Evolutionary conservation across 2,113 vertebrate species (phyloP), one percentile per base, ranked within the genome.

Genomic region (Sorex fumeus): DNA sequence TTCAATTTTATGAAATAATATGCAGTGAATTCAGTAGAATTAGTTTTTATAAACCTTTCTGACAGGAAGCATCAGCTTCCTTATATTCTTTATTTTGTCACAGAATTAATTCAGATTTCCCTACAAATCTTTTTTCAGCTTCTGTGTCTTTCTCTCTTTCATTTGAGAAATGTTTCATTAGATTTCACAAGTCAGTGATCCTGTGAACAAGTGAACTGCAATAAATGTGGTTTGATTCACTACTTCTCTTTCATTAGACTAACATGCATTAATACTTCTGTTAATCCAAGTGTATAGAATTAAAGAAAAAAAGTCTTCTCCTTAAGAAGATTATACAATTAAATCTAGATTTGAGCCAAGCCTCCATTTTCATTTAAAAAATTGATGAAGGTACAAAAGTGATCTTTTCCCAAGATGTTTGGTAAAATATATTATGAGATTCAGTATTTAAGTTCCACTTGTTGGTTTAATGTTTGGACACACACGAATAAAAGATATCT

Each of bases 221-320:
- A 88, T 75, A 43, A 93, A 92, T 91, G 69, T 89, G 45, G 43
- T 85, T 93, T 95, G 34, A 95, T 76, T 95, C 87, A 89, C 11
- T 57, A 75, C 70, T 95, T 93, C 69, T 78, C 84, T 95, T 95
- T 94, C 91, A 94, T 92, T 95, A 94, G 53, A 34, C 72, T 93
- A 93, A 94, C 57, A 80, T 28, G 70, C 53, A 82, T 89, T 94
- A 89, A 80, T 84, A 83, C 76, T 95, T 90, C 78, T 89, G 94
- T 87, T 94, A 95, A 92, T 80, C 70, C 90, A 84, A 94, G 60
- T 95, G 78, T 57, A 75, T 28, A 87, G 66, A 95, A 91, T 91
- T 95, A 60, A 78, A 91, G 64, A 76, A 36, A 30, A 77, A 85
- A 69, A 83, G 12, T 15, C 3, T 43, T 91, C 28, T 87, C 36